Conservation (phyloP, 2,888 invertebrate species). For the Amphipyra berbera region DNA sequence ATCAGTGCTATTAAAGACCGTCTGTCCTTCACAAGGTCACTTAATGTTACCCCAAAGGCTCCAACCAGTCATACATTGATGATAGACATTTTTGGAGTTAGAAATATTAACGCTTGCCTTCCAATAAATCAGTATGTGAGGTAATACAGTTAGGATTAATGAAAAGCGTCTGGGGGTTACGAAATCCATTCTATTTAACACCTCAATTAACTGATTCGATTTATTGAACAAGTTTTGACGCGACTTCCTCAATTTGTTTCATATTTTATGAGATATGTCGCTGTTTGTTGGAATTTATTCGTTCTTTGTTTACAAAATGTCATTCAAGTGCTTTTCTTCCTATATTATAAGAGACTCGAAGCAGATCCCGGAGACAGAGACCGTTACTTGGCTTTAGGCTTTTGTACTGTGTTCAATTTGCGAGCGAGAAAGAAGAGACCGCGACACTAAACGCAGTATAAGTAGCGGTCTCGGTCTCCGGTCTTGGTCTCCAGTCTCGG, state of each 20-base stretch:
- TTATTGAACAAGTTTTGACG: conserved; percentile 69
- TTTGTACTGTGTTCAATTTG: too few relatives aligned
- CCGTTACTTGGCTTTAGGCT: not conserved
- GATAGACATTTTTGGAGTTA: too few relatives aligned
- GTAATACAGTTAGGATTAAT: conserved; percentile 61
- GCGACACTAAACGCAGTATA: too few relatives aligned
- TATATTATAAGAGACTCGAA: too few relatives aligned
- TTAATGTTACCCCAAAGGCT: too few relatives aligned
- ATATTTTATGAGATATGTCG: conserved; percentile 51
- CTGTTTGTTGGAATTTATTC: conserved; percentile 24
- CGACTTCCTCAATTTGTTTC: conserved; percentile 56
- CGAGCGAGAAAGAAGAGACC: too few relatives aligned
- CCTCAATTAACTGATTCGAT: conserved; percentile 74
- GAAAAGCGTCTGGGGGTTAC: conserved; percentile 67
- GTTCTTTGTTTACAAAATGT: conserved; percentile 20
- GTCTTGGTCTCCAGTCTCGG: too few relatives aligned
- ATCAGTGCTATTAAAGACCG: too few relatives aligned
- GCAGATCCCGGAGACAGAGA: too few relatives aligned
- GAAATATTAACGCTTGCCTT: not conserved
- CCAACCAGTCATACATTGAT: too few relatives aligned
- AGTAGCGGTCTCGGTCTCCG: too few relatives aligned
- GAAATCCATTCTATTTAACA: conserved; percentile 74
- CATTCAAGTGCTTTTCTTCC: not conserved
- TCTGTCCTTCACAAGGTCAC: too few relatives aligned
- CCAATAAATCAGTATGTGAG: conserved; percentile 3